Evolutionary conservation across 2,113 vertebrate genomes (phyloP), one percentile per base, ranked within the genome.

Genomic region (Micromys minutus): DNA sequence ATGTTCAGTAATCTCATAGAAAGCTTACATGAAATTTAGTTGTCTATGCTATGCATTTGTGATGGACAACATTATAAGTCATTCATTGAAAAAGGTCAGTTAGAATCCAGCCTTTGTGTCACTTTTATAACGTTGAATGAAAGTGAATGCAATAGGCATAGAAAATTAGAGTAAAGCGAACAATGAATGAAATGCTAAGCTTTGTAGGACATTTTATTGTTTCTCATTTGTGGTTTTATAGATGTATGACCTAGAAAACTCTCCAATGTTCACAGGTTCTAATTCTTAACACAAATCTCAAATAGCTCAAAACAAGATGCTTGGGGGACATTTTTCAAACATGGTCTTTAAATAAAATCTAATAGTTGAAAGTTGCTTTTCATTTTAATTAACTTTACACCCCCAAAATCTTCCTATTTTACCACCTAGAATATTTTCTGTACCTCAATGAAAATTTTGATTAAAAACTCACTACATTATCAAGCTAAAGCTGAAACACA

Each of bases 141-240:
- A 72, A 36, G 5, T 52, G 13, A 91, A 93, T 91, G 5, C 22
- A 90, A 92, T 74, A 3, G 77, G 24, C 29, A 89, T 1, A 92
- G 34, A 42, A 42, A 87, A 83, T 69, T 92, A 89, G 57, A 52
- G 65, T 92, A 92, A 94, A 95, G 10, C 74, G 1, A 80, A 91
- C 3, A 81, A 61, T 5, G 10, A 94, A 75, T 61, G 61, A 91
- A 89, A 67, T 31, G 0, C 72, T 22, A 36, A 42, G 79, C 47
- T 85, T 89, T 50, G 7, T 22, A 59, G 59, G 88, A 67, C 36
- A 69, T 45, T 91, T 65, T 79, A 57, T 72, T 83, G 5, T 42
- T 71, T 52, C 13, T 45, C 12, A 88, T 12, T 76, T 85, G 6
- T 91, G 21, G 5, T 85, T 65, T 79, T 85, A 12, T n/a, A 72